Base-by-base conservation (phyloP, 2,113 vertebrate species). In the Stigmatopora nigra region DNA sequence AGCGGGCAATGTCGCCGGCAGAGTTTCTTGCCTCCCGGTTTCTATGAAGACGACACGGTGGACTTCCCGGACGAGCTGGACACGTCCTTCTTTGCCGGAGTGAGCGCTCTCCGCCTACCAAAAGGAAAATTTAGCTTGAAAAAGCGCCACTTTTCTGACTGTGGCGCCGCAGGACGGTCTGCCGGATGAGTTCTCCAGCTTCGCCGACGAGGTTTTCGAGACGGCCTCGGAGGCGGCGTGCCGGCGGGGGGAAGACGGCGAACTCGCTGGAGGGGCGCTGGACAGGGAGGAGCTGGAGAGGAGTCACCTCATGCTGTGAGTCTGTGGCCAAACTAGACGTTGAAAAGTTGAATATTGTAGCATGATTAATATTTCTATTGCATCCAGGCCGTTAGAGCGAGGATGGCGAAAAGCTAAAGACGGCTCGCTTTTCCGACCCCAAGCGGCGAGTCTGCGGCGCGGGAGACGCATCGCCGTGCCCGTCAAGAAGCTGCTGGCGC, bases 51-150 rank as follows among this genome's bases (percentile, higher is more conserved):
- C 13, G 97, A 98, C 78, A 94, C 93, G 0, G 89, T 82, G 41
- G 97, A 99, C 77, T 95, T 96, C 64, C 90, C 93, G 0, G 96
- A 98, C n/a, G 96, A 99, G 48, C 84, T 97, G 0, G 97, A 99
- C 78, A 96, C 95, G 0, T 99, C 97, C 41, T 99, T 99, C 88
- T 99, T 98, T 1, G 93, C 94, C 72, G 90, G 93, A 92, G 97
- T 98, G 86, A 93, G 87, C n/a, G n/a, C 45, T 9, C 5, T n/a
- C 45, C 56, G 57, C 63, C 64, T 25, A 57, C 11, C 1, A 20
- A 19, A 19, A 36, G 61, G 15, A 7, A 2, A 6, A 13, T 51
- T 20, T 4, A 7, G 6, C 19, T 3, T 2, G n/a, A 20, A 20
- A 52, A 20, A 31, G 25, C 25, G 25, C 25, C 25, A 31, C 22